These are phyloP conservation scores for Dipodomys spectabilis DNA, from an alignment of 2,113 vertebrate species.

Conservation along the genomic window DNA sequence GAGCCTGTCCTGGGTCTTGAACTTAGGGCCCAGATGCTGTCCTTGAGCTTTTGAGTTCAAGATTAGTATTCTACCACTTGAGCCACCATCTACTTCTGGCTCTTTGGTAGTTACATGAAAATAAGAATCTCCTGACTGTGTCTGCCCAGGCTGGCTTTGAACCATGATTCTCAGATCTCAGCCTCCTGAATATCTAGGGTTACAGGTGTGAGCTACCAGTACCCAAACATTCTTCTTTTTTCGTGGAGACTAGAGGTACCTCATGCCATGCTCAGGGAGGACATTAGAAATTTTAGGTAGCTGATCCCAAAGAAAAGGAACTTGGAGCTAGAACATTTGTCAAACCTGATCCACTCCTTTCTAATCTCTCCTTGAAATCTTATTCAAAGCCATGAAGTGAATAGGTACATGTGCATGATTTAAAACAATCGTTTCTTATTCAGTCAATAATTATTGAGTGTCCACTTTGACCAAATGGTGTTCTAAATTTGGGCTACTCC, in stretches of 20 bases:
- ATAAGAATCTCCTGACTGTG: too few relatives aligned
- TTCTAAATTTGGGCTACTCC: conserved; percentile 3
- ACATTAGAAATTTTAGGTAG: neutral
- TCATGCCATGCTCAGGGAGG: neutral
- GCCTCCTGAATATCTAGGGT: too few relatives aligned
- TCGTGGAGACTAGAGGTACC: neutral
- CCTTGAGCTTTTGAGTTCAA: too few relatives aligned
- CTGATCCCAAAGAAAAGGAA: neutral
- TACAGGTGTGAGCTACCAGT: too few relatives aligned
- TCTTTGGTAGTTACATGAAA: too few relatives aligned
- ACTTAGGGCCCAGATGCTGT: too few relatives aligned
- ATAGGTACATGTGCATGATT: neutral
- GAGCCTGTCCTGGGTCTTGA: too few relatives aligned
- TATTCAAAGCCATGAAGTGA: neutral
- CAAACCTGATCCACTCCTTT: neutral
- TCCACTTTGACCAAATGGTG: neutral
- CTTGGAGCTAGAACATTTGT: neutral
- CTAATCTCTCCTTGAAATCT: neutral
- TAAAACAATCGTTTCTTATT: neutral
- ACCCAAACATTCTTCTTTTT: neutral
- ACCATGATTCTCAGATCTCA: too few relatives aligned
- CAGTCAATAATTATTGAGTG: neutral
- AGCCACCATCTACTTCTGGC: too few relatives aligned
- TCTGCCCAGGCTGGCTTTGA: too few relatives aligned
- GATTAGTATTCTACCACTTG: too few relatives aligned